These are phyloP conservation scores for Resseliella maxima DNA, from an alignment of 2,888 invertebrate species.

Conservation along the genomic window DNA sequence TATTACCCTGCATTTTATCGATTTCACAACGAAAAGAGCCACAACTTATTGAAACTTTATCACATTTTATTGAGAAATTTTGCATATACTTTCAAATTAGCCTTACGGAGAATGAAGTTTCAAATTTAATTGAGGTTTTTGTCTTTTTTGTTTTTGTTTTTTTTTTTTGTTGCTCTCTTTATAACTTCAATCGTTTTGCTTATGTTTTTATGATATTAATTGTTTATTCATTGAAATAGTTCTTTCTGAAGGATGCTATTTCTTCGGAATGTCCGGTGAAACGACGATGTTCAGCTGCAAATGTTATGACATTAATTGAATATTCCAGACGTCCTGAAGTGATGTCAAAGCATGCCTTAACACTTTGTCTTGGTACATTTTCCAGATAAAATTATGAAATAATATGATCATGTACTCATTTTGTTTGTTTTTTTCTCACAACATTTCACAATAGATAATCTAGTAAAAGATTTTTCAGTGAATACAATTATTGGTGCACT, in stretches of 20 bases:
- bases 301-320: constrained; percentile 83
- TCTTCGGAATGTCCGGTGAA: constrained; percentile 75
- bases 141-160: background rate
- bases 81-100: constrained; percentile 65
- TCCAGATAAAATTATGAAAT: background rate
- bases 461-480: constrained; percentile 66
- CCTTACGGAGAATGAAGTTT: constrained; percentile 66
- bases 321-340: constrained; percentile 77
- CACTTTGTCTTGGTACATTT: constrained; percentile 65
- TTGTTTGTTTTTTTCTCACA: constrained; percentile 55
- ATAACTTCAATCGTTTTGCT: too few species aligned
- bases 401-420: background rate
- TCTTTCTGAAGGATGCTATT: constrained; percentile 67
- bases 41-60: constrained; percentile 65
- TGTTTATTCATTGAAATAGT: constrained; percentile 62
- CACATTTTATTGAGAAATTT: constrained; percentile 66
- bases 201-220: too few species aligned
- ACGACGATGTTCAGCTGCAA: constrained; percentile 83
- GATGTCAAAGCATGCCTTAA: constrained; percentile 69
- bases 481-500: constrained; percentile 75
- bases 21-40: constrained; percentile 77
- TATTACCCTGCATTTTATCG: constrained; percentile 79
- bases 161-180: background rate
- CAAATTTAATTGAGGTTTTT: constrained; percentile 66
- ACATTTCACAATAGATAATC: too few species aligned